phyloP scores from a whole-genome alignment of 2,888 invertebrate genomes.

The Rhabditophanes sp. region DNA sequence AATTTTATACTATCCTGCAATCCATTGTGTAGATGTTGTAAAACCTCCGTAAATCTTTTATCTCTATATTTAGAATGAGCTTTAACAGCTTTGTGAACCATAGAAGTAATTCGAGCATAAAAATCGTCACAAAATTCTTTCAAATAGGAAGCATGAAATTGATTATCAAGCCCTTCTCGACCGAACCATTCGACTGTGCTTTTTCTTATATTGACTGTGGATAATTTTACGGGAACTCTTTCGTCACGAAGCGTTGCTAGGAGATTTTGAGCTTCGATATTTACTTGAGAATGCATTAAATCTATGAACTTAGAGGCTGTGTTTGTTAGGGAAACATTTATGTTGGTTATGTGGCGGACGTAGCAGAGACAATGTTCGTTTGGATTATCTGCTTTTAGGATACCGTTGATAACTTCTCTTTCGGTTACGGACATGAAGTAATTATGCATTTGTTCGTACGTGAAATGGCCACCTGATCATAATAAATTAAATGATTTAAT shows the following conservation, averaged over 20 bases:
- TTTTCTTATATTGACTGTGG: constrained; percentile 70
- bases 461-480: constrained; percentile 67
- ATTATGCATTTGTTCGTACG: constrained; percentile 81
- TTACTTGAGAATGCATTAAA: constrained; percentile 55
- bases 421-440: constrained; percentile 99
- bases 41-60: constrained; percentile 13
- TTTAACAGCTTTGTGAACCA: constrained; percentile 33
- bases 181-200: constrained; percentile 94
- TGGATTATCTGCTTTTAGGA: constrained; percentile 68
- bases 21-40: constrained; percentile 19
- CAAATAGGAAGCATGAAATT: constrained; percentile 58
- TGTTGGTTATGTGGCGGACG: constrained; percentile 79
- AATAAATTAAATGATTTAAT: too few species aligned
- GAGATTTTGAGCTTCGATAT: constrained; percentile 76
- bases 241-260: constrained; percentile 74
- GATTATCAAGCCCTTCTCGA: constrained; percentile 73
- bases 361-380: constrained; percentile 84
- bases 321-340: constrained; percentile 79
- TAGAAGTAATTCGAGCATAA: constrained; percentile 25
- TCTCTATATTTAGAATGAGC: constrained; percentile 30
- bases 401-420: constrained; percentile 85
- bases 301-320: constrained; percentile 88
- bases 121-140: constrained; percentile 33
- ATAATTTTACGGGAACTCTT: constrained; percentile 70
- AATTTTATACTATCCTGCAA: constrained; percentile 48